A percentile compares a stretch with the other conserved stretches of the same genome.
phyloP scores from a whole-genome alignment of 2,113 vertebrate genomes.

The Jacana jacana region DNA sequence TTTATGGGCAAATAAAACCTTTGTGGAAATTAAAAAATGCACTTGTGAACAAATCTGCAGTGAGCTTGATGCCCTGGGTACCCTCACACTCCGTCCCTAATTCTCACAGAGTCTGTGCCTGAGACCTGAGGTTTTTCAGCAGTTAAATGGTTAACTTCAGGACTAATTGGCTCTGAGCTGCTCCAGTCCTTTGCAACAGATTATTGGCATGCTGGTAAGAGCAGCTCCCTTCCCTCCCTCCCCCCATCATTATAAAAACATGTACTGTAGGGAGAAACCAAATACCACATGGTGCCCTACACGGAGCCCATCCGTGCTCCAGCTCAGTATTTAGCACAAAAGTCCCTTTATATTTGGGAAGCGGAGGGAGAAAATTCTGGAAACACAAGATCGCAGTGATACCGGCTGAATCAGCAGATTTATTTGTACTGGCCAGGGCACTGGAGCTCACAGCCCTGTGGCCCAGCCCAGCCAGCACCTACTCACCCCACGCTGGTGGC shows the following conservation, averaged over 20 bases:
- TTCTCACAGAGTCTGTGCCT: background rate
- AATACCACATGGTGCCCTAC: slow-evolving; percentile 47
- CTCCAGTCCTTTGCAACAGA: slow-evolving; percentile 55
- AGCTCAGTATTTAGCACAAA: background rate
- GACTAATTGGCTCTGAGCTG: slow-evolving; percentile 37
- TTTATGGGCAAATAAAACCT: too few relatives aligned
- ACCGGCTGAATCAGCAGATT: background rate
- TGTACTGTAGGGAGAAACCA: slow-evolving; percentile 55
- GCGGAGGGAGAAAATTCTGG: slow-evolving; percentile 42
- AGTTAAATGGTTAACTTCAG: slow-evolving; percentile 49
- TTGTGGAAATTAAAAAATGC: too few relatives aligned
- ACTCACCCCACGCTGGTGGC: background rate
- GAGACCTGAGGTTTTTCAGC: background rate
- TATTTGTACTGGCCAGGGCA: background rate
- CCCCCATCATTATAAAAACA: slow-evolving; percentile 61
- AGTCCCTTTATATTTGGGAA: slow-evolving; percentile 44
- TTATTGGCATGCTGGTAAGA: slow-evolving; percentile 61
- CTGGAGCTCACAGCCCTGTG: background rate
- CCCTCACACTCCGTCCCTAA: background rate
- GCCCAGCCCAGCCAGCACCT: background rate
- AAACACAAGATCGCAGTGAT: background rate
- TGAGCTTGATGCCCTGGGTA: background rate
- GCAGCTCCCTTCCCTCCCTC: slow-evolving; percentile 64
- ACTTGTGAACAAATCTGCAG: background rate
- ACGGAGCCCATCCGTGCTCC: background rate